Evolutionary conservation across 2,888 invertebrate genomes (phyloP).

Genomic region (Lasioglossum pauxillum): DNA sequence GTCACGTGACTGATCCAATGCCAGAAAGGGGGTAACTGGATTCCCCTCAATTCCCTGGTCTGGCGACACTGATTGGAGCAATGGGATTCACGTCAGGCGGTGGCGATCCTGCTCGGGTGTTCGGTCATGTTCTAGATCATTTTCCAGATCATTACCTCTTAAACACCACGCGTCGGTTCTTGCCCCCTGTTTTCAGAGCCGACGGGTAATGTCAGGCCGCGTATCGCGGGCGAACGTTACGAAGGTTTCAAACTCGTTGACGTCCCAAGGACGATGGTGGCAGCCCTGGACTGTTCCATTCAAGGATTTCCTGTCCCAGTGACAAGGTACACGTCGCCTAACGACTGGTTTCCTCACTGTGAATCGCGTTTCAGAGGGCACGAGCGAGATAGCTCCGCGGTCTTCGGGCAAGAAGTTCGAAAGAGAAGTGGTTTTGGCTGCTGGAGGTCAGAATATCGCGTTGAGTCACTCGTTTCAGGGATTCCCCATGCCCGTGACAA

Average conservation of each 20-base stretch:
- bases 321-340: constrained; percentile 86
- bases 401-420: constrained; percentile 85
- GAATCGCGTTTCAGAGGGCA: constrained; percentile 87
- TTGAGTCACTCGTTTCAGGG: constrained; percentile 91
- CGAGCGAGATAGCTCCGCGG: constrained; percentile 88
- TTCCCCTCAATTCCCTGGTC: too few relatives aligned
- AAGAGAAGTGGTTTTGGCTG: constrained; percentile 85
- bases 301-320: constrained; percentile 88
- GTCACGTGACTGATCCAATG: too few relatives aligned
- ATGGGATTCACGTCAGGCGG: constrained; percentile 19
- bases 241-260: constrained; percentile 88
- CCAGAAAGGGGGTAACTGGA: too few relatives aligned
- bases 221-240: constrained; percentile 87
- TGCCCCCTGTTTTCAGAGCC: constrained; percentile 84
- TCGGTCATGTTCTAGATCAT: background rate
- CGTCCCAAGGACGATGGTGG: constrained; percentile 85
- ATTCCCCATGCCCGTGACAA: constrained; percentile 90
- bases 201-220: constrained; percentile 88
- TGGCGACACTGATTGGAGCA: background rate
- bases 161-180: constrained; percentile 19
- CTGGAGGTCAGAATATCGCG: constrained; percentile 83
- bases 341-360: background rate
- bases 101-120: constrained; percentile 51
- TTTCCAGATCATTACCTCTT: constrained; percentile 1
- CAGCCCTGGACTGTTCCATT: constrained; percentile 89